Base-by-base conservation (phyloP, 2,113 vertebrate species). In the Daubentonia madagascariensis region DNA sequence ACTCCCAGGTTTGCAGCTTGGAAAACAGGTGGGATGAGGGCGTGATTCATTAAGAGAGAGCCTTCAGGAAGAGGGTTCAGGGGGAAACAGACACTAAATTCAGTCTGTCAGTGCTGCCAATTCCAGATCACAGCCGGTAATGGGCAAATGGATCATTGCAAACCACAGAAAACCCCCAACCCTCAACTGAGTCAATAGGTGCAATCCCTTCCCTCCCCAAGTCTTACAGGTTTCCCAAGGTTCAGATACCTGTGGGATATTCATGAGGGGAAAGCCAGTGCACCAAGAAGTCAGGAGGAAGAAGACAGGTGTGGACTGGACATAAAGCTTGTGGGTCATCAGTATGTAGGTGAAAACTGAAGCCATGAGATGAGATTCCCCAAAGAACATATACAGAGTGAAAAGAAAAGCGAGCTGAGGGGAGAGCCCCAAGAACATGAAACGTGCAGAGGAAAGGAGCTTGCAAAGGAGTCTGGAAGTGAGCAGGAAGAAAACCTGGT, bases 151-250 rank as follows among this genome's bases (percentile, higher is more conserved):
- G 73, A 63, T 79, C 61, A 23, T 4, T 63, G 61, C 22, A 61
- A 97, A 88, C 88, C 52, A 63, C 85, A 68, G 85, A 78, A 94
- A 92, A 86, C 32, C 52, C 81, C 75, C 57, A 25, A 48, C 18
- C 57, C 48, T 76, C 18, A 1, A 43, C 50, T 68, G 28, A 57
- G 67, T 63, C 96, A 18, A 50, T 37, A 78, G 45, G 5, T 43
- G 48, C 8, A 2, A 50, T 43, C 50, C 8, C 67, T 61, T 76
- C 65, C 81, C 32, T 61, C 94, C 30, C 28, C 37, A 32, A 65
- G 81, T 59, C 45, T 67, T 48, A 68, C 76, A 0, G 22, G 1
- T 57, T 57, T 22, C 20, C 54, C 54, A 22, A 96, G 67, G 20
- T 76, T n/a, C 75, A 37, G 7, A n/a, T 16, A 40, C 23, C 25